phyloP scores from a whole-genome alignment of 2,113 vertebrate species.

The Tragelaphus strepsiceros region DNA sequence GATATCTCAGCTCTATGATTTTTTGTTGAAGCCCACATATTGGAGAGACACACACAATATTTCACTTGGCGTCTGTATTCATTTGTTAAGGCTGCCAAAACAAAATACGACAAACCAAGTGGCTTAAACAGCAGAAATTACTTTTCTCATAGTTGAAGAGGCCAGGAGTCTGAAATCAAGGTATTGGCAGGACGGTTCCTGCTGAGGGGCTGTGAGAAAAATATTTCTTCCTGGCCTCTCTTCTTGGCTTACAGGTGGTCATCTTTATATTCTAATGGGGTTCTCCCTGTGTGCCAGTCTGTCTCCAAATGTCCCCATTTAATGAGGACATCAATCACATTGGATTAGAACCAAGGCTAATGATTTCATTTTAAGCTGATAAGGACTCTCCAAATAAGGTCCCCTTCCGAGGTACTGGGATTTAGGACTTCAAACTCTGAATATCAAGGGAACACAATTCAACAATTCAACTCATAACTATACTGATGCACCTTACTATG shows the following conservation, averaged over 20 bases:
- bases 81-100: background rate
- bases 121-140: background rate
- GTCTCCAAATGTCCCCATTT: background rate
- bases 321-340: background rate
- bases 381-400: background rate
- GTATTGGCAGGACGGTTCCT: background rate
- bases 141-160: background rate
- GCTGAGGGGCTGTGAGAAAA: background rate
- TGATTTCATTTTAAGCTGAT: background rate
- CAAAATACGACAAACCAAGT: background rate
- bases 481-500: background rate
- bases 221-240: background rate
- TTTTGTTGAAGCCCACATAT: conserved; percentile 78
- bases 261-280: background rate
- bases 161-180: background rate
- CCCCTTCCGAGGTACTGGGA: background rate
- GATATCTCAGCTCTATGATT: conserved; percentile 79
- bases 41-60: conserved; percentile 34
- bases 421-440: background rate
- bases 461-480: background rate
- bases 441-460: background rate
- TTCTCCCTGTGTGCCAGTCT: background rate
- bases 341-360: background rate
- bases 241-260: background rate
- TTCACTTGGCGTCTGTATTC: background rate